Conservation (phyloP, 2,797 vertebrate genomes). For the Pampus argenteus region DNA sequence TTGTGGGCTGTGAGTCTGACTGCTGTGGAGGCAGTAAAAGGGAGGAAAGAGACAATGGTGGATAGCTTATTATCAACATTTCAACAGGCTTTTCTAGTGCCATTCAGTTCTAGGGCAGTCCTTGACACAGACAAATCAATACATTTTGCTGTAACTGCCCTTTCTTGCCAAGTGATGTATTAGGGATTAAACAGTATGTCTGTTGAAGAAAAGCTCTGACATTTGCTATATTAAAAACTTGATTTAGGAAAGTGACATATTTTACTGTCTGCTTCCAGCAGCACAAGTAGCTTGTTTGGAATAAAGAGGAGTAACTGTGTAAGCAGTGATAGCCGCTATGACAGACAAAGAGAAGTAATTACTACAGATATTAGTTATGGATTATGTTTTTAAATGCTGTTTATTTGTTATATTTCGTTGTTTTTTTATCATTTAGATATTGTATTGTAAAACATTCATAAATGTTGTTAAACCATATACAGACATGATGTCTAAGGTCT, state of each 20-base stretch:
- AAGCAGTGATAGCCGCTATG: not conserved
- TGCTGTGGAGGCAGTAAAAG: slow-evolving; percentile 1
- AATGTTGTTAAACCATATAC: not conserved
- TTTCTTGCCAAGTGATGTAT: not conserved
- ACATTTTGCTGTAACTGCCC: not conserved
- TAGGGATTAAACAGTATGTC: too few relatives aligned
- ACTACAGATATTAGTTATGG: too few relatives aligned
- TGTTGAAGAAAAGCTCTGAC: not conserved
- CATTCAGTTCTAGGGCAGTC: not conserved
- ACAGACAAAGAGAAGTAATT: too few relatives aligned
- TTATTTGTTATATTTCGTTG: not conserved
- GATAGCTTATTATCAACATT: not conserved
- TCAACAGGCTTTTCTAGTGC: slow-evolving; percentile 4
- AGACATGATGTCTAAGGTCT: too few relatives aligned
- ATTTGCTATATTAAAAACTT: not conserved
- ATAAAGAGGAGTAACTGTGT: not conserved
- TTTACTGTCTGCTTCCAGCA: too few relatives aligned
- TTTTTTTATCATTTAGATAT: not conserved
- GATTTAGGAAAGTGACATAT: too few relatives aligned
- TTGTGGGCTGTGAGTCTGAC: slow-evolving; percentile 12
- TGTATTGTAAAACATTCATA: not conserved
- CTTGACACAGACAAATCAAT: not conserved
- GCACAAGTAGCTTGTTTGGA: not conserved
- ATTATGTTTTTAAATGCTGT: too few relatives aligned
- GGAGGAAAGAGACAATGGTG: not conserved